Evolutionary conservation across 1,140 invertebrate genomes (phyloP).

Genomic region (Neoseiulus cucumeris): DNA sequence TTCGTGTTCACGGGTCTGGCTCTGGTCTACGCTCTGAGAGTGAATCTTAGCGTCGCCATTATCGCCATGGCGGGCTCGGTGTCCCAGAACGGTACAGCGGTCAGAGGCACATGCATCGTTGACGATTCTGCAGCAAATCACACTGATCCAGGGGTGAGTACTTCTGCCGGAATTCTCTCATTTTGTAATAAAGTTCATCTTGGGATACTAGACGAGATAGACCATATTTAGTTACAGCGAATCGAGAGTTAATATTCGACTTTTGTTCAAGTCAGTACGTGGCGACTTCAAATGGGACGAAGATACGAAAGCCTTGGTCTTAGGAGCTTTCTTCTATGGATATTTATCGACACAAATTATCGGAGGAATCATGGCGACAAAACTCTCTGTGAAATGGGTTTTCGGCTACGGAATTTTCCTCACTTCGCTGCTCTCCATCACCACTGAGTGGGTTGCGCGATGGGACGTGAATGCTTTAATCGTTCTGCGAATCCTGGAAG

Average conservation of each 20-base stretch:
- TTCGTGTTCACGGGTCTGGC: not conserved
- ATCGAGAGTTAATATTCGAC: too few relatives aligned
- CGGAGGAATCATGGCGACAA: slow-evolving; percentile 50
- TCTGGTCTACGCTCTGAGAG: not conserved
- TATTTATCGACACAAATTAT: slow-evolving; percentile 61
- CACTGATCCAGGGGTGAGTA: too few relatives aligned
- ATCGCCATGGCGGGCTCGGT: not conserved
- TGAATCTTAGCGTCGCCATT: not conserved
- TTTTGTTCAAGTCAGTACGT: too few relatives aligned
- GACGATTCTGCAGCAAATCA: too few relatives aligned
- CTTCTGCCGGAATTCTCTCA: too few relatives aligned
- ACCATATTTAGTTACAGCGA: too few relatives aligned
- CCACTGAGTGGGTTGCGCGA: slow-evolving; percentile 36
- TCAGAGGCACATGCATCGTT: too few relatives aligned
- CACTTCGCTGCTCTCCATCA: slow-evolving; percentile 56
- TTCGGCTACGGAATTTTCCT: slow-evolving; percentile 57
- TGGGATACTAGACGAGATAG: too few relatives aligned
- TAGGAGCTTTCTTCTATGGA: slow-evolving; percentile 65
- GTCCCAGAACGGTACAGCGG: too few relatives aligned
- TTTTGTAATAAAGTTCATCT: too few relatives aligned
- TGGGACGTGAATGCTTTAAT: slow-evolving; percentile 11
- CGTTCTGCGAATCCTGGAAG: slow-evolving; percentile 3
- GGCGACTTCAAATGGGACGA: slow-evolving; percentile 58
- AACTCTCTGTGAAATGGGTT: slow-evolving; percentile 58
- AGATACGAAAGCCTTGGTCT: slow-evolving; percentile 51